Evolutionary conservation across 2,888 invertebrate species (phyloP).

Genomic region (Endomychus coccineus): DNA sequence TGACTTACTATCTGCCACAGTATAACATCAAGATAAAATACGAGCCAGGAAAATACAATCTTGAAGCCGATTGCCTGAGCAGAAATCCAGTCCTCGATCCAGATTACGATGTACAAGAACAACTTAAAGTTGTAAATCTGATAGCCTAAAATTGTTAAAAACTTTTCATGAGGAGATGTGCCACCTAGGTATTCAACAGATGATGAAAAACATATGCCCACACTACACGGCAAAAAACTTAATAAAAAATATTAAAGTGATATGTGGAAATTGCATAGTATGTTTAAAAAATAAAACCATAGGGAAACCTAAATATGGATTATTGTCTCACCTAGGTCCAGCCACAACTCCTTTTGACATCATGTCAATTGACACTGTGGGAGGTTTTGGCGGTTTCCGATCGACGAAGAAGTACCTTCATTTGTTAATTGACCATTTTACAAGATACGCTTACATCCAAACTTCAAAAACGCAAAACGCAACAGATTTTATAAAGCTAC

Average conservation of each 20-base stretch:
- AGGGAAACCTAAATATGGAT: slow-evolving; percentile 4
- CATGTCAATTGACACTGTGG: slow-evolving; percentile 27
- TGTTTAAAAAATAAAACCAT: too few species aligned
- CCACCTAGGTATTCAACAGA: too few species aligned
- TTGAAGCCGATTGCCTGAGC: slow-evolving; percentile 7
- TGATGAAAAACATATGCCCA: too few species aligned
- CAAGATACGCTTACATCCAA: slow-evolving; percentile 28
- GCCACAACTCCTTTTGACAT: background rate
- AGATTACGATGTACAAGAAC: too few species aligned
- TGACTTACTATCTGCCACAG: slow-evolving; percentile 26
- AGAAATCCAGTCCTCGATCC: slow-evolving; percentile 11
- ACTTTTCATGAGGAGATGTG: too few species aligned
- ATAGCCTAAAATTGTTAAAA: too few species aligned
- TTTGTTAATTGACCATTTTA: slow-evolving; percentile 30
- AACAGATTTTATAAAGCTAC: slow-evolving; percentile 29
- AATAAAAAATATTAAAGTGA: too few species aligned
- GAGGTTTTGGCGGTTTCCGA: slow-evolving; percentile 30
- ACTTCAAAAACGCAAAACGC: slow-evolving; percentile 29
- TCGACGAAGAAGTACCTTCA: slow-evolving; percentile 33
- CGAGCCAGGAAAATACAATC: slow-evolving; percentile 11
- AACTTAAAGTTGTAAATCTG: too few species aligned
- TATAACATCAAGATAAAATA: slow-evolving; percentile 26
- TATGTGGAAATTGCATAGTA: too few species aligned
- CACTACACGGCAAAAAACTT: too few species aligned
- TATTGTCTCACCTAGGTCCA: background rate